Evolutionary conservation across 1,140 invertebrate genomes (phyloP), one percentile per base, ranked within the genome.

Genomic region (Bombus waltoni): DNA sequence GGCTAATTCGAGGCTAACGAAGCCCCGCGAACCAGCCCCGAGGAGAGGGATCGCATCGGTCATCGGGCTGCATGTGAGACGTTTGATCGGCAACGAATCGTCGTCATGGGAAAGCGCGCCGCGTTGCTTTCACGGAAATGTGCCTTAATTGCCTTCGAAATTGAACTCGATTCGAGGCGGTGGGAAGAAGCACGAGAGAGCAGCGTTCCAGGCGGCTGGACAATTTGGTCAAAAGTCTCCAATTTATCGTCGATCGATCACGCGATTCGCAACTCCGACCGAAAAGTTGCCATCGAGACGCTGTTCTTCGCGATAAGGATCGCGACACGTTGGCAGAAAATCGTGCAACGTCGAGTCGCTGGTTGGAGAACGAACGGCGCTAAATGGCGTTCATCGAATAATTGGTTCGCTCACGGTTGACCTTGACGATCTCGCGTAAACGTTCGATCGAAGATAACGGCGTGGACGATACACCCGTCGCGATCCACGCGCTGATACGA

Each of bases 181-280:
- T 1, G 8, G 18, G 65, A 15, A 13, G 32, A 9, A 18, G 28
- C 15, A n/a, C 73, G 47, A n/a, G 22, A 40, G 32, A 35, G 40
- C 10, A 35, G 40, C 10, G 32, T 47, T 40, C 40, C 6, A 44
- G n/a, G n/a, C 35, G 53, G 22, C 13, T 9, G 40, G 44, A 82
- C n/a, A 83, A 77, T 83, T 83, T 40, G 15, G 62, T 85, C 82
- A 66, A 68, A 78, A 85, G 57, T 73, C 38, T 38, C 22, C 77
- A 88, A 88, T 62, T 82, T 88, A 75, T 86, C 85, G 59, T 28
- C 47, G 68, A 85, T 81, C 74, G 74, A 62, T 71, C 62, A 66
- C 68, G 53, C 68, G 74, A 88, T 85, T 38, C 32, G 1, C 35
- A 10, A 25, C 9, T 53, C 1, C 10, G 0, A 1, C 18, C 42